Percentiles rank a stretch among this genome's conserved stretches.
phyloP scores from a whole-genome alignment of 1,140 invertebrate genomes.

The Geopemphigus sp. region DNA sequence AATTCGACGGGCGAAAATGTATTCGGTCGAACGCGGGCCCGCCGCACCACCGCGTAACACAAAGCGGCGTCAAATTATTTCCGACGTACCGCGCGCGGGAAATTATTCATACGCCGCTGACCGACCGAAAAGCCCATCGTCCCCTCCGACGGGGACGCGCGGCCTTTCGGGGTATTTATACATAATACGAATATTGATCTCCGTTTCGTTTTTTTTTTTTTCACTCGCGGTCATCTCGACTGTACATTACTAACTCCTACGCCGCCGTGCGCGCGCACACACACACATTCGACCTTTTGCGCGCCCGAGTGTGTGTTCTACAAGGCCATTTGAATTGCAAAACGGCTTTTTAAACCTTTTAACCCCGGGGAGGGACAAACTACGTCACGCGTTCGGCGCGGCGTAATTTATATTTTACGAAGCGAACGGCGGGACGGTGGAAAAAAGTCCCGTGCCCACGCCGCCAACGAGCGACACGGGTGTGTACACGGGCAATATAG shows the following conservation, averaged over 20 bases:
- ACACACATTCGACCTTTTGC: background rate
- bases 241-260: background rate
- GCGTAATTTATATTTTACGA: too few relatives aligned
- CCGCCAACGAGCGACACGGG: background rate
- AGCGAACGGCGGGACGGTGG: too few relatives aligned
- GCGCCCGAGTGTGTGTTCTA: too few relatives aligned
- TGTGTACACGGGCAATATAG: background rate
- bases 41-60: background rate
- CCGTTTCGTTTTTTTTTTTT: background rate
- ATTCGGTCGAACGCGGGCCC: background rate
- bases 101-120: constrained; percentile 16
- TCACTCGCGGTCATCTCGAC: background rate
- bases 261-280: background rate
- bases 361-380: background rate
- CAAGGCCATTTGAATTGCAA: constrained; percentile 21
- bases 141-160: too few relatives aligned
- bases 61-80: constrained; percentile 30
- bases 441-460: too few relatives aligned
- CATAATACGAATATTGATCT: constrained; percentile 29
- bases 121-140: background rate
- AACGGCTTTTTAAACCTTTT: constrained; percentile 29
- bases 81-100: background rate
- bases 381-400: too few relatives aligned
- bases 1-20: constrained; percentile 19
- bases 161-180: background rate